These are phyloP conservation scores for Pomatostomus ruficeps DNA, from an alignment of 2,113 vertebrate species.

Conservation along the genomic window DNA sequence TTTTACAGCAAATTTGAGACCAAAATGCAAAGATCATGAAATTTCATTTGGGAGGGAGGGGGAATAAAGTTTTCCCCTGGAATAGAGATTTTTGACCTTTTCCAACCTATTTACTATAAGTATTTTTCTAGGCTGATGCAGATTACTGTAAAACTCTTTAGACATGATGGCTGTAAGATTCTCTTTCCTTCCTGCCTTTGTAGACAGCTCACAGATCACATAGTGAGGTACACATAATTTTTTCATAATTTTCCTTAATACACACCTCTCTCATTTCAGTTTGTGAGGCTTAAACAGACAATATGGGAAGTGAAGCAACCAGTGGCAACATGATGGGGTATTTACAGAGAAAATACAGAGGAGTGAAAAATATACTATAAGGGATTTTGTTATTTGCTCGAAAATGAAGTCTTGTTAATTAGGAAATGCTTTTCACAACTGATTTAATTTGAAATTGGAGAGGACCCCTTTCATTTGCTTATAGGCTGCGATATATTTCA, in stretches of 20 bases:
- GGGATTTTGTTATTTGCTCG: not conserved
- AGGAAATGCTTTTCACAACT: not conserved
- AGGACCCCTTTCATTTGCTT: not conserved
- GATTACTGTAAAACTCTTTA: not conserved
- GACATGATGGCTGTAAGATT: not conserved
- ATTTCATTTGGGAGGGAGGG: not conserved
- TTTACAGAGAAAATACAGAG: not conserved
- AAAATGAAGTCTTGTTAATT: not conserved
- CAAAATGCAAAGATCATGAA: not conserved
- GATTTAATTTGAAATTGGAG: not conserved
- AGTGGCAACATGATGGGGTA: not conserved
- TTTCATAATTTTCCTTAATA: not conserved
- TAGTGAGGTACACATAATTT: rapidly evolving
- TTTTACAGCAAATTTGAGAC: not conserved
- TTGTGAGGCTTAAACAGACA: not conserved
- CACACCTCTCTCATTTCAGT: not conserved
- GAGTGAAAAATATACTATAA: not conserved
- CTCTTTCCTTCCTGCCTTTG: not conserved
- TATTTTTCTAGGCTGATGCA: not conserved
- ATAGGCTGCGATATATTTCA: not conserved
- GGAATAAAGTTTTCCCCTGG: not conserved
- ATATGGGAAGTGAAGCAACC: not conserved
- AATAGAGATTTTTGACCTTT: not conserved
- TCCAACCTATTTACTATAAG: not conserved
- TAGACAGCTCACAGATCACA: not conserved